Evolutionary conservation across 23 tunicate genomes (phyloP).

Genomic region (Diplosoma virens): DNA sequence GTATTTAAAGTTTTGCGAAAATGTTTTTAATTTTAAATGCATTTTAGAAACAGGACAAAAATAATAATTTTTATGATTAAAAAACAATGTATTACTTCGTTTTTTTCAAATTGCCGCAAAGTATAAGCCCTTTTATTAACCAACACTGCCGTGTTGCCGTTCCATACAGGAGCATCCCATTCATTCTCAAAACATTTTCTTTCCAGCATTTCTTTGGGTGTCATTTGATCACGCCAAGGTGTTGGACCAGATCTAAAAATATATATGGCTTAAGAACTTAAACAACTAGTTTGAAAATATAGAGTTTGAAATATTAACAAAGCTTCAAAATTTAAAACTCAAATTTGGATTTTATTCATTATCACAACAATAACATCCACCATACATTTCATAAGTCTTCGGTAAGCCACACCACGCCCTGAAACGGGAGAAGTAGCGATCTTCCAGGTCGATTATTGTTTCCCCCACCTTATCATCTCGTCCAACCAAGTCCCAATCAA

Average conservation of each 20-base stretch:
- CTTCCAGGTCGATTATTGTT: neutral
- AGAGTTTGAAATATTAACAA: neutral
- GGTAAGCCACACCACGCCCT: neutral
- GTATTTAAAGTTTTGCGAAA: too few relatives aligned
- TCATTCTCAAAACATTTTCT: neutral
- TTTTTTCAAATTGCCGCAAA: neutral
- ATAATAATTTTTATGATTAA: neutral
- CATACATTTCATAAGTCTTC: neutral
- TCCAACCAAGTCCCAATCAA: neutral
- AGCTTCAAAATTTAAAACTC: too few relatives aligned
- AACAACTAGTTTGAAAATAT: neutral
- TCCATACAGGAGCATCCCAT: neutral
- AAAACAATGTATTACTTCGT: neutral
- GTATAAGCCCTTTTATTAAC: neutral
- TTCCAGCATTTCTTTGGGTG: neutral
- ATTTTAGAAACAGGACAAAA: neutral
- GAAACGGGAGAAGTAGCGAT: neutral
- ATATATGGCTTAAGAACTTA: neutral
- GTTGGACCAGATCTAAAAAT: neutral
- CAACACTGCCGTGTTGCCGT: neutral
- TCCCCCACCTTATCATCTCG: neutral
- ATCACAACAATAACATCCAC: neutral
- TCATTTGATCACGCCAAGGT: neutral
- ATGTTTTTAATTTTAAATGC: too few relatives aligned
- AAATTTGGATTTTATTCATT: too few relatives aligned